Evolutionary conservation across 2,888 invertebrate species (phyloP).

Genomic region (Marronus borbonicus): DNA sequence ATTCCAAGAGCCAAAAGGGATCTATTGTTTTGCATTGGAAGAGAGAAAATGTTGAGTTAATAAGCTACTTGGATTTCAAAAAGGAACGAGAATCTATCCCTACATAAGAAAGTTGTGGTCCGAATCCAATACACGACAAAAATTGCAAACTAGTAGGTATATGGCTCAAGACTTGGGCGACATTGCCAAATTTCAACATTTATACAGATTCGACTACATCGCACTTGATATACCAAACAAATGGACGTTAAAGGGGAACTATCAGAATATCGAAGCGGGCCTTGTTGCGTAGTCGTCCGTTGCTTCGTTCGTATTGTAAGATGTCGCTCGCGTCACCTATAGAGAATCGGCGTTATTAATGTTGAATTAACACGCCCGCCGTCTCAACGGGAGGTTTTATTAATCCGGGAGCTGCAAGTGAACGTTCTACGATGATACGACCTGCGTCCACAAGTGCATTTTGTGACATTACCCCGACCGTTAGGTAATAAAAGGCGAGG

Average conservation of each 20-base stretch:
- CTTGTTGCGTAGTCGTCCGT: slow-evolving; percentile 17
- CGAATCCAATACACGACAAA: too few relatives aligned
- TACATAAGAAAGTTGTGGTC: too few relatives aligned
- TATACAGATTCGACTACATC: slow-evolving; percentile 35
- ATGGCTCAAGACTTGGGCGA: slow-evolving; percentile 9
- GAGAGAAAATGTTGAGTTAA: too few relatives aligned
- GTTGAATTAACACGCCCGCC: slow-evolving; percentile 53
- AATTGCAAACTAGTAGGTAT: not conserved
- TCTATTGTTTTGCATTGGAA: too few relatives aligned
- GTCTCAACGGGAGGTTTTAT: slow-evolving; percentile 48
- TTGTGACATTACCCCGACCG: slow-evolving; percentile 22
- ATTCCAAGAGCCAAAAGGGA: too few relatives aligned
- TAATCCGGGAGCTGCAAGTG: slow-evolving; percentile 43
- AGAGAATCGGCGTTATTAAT: slow-evolving; percentile 53
- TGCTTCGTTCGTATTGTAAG: slow-evolving; percentile 29
- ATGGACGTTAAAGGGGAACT: slow-evolving; percentile 51
- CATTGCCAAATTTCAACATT: slow-evolving; percentile 40
- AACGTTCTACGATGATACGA: slow-evolving; percentile 28
- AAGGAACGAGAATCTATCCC: too few relatives aligned
- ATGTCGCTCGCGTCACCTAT: slow-evolving; percentile 30
- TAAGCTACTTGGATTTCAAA: too few relatives aligned
- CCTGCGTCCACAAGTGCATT: slow-evolving; percentile 19
- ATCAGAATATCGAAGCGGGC: slow-evolving; percentile 41
- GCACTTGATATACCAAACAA: slow-evolving; percentile 20
- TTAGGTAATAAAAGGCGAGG: slow-evolving; percentile 22